Percentiles rank a stretch among this genome's conserved stretches.
These are phyloP conservation scores for Schizopygopsis pylzovi DNA, from an alignment of 2,797 vertebrate genomes.

Conservation along the genomic window DNA sequence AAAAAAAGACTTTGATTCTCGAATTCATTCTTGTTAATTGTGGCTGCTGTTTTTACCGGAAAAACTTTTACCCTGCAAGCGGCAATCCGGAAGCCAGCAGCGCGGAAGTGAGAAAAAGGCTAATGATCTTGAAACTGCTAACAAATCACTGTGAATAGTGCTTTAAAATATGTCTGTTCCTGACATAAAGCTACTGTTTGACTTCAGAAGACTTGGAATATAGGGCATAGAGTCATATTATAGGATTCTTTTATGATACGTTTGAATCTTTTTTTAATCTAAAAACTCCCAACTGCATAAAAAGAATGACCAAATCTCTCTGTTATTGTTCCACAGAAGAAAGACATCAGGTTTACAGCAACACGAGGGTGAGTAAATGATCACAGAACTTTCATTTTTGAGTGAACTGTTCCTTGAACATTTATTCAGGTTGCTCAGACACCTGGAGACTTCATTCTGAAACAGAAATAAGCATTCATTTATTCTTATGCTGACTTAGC, in stretches of 20 bases:
- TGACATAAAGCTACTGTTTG: not conserved
- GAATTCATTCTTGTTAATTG: too few relatives aligned
- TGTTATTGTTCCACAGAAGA: not conserved
- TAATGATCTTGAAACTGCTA: not conserved
- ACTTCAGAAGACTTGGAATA: not conserved
- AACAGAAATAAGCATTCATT: slow-evolving; percentile 9
- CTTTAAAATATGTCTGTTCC: not conserved
- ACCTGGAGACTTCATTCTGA: slow-evolving; percentile 11
- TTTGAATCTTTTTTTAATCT: not conserved
- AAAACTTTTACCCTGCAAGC: too few relatives aligned
- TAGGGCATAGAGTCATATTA: not conserved
- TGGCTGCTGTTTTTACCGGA: too few relatives aligned
- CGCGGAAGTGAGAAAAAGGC: too few relatives aligned
- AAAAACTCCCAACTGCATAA: not conserved
- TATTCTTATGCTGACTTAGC: slow-evolving; percentile 48
- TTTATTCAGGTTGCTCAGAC: not conserved
- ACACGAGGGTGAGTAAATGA: too few relatives aligned
- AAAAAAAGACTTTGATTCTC: too few relatives aligned
- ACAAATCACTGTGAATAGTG: not conserved
- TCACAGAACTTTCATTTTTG: not conserved
- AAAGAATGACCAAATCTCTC: not conserved
- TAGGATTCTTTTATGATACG: not conserved
- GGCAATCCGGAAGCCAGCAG: too few relatives aligned
- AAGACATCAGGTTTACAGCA: not conserved
- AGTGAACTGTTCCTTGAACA: slow-evolving; percentile 5